A percentile compares a stretch with the other conserved stretches of the same genome.
phyloP scores from a whole-genome alignment of 2,888 invertebrate genomes.

The Bibio marci region DNA sequence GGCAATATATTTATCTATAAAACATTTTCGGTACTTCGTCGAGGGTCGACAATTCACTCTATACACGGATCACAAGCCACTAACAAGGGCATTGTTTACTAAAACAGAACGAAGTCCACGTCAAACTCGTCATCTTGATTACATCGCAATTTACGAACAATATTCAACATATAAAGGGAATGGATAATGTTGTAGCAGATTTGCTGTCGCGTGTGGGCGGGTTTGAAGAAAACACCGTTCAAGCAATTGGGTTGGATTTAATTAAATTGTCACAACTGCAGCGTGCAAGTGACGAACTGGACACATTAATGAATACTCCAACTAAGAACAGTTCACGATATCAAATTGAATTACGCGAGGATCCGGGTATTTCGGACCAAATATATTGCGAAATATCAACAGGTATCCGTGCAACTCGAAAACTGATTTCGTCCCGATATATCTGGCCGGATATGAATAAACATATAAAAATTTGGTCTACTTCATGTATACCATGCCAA shows the following conservation, averaged over 20 bases:
- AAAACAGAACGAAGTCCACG: neutral
- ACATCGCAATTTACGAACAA: neutral
- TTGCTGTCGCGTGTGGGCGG: neutral
- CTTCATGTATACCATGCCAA: neutral
- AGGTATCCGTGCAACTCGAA: neutral
- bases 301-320: too few relatives aligned
- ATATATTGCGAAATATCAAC: neutral
- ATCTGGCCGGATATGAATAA: neutral
- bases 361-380: neutral
- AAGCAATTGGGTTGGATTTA: too few relatives aligned
- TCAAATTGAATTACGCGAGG: too few relatives aligned
- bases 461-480: neutral
- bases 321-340: too few relatives aligned
- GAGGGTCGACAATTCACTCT: neutral
- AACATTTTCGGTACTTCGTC: neutral
- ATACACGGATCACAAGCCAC: neutral
- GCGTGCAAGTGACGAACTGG: too few relatives aligned
- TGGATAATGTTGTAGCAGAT: neutral
- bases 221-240: too few relatives aligned
- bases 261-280: too few relatives aligned
- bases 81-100: neutral
- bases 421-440: neutral
- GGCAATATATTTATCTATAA: constrained; percentile 12
- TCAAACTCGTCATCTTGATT: neutral
- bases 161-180: neutral